Conservation (phyloP, 2,888 invertebrate genomes). For the Melanotus villosus region DNA sequence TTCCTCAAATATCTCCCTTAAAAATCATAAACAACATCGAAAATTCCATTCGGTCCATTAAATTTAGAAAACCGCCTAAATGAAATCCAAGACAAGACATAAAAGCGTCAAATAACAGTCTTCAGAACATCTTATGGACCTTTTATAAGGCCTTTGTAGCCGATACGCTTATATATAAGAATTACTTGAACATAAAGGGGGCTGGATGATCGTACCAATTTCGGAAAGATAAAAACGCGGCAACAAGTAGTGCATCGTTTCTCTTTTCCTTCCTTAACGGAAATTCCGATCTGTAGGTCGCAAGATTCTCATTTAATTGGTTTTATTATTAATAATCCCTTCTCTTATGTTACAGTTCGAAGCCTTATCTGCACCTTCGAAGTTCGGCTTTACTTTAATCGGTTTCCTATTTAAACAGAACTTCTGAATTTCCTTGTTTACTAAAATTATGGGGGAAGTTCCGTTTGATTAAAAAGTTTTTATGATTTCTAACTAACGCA, state of each 20-base stretch:
- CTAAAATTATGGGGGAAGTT: too few species aligned
- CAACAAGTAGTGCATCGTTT: constrained; percentile 20
- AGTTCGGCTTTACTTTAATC: background rate
- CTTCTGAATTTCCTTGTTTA: too few species aligned
- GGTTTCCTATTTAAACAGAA: too few species aligned
- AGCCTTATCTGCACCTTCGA: background rate
- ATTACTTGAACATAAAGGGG: background rate
- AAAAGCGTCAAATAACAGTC: constrained; percentile 5
- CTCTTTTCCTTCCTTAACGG: background rate
- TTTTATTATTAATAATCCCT: constrained; percentile 3
- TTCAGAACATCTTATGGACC: background rate
- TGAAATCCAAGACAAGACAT: constrained; percentile 1
- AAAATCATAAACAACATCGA: too few species aligned
- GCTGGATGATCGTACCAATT: background rate
- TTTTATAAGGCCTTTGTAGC: too few species aligned
- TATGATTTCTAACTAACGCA: too few species aligned
- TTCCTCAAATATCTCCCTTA: too few species aligned
- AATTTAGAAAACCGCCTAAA: background rate
- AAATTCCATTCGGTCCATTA: background rate
- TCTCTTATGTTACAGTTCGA: background rate
- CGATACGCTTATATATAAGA: constrained; percentile 8
- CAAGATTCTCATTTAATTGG: background rate
- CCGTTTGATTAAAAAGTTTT: too few species aligned
- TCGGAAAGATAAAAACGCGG: constrained; percentile 6
- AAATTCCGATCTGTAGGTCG: constrained; percentile 10